Percentiles rank a stretch among this genome's conserved stretches.
phyloP scores from a whole-genome alignment of 64 coral and sea anemone genomes.

The Trachythela sp. region DNA sequence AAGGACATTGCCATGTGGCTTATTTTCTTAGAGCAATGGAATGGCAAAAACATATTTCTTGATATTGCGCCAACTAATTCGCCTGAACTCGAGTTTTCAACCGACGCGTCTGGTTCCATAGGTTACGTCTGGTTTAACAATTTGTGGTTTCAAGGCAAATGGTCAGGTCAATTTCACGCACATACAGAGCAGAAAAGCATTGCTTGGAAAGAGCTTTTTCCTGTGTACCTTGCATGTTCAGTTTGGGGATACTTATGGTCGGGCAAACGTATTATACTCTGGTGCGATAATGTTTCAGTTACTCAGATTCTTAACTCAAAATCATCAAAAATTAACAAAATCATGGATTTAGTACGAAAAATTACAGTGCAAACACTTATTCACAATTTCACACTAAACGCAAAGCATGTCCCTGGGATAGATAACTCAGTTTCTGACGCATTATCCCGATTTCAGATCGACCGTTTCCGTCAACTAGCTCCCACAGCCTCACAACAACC shows the following conservation, averaged over 20 bases:
- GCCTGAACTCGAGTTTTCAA: neutral
- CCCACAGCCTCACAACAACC: neutral
- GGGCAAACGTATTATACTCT: neutral
- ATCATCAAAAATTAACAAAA: neutral
- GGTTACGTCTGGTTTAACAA: neutral
- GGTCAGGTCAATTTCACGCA: neutral
- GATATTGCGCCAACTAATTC: neutral
- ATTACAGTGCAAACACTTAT: slow-evolving; percentile 11
- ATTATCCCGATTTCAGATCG: slow-evolving; percentile 36
- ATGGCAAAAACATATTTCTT: slow-evolving; percentile 8
- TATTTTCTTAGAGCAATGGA: neutral
- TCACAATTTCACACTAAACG: neutral
- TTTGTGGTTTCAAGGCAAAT: slow-evolving; percentile 28
- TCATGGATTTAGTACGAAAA: slow-evolving; percentile 6
- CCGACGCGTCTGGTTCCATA: slow-evolving; percentile 2
- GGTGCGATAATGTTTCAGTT: slow-evolving; percentile 6
- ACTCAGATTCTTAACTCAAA: neutral
- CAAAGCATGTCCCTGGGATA: neutral
- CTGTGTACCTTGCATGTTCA: neutral
- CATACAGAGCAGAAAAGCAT: neutral
- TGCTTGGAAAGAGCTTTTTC: slow-evolving; percentile 27
- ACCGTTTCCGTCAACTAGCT: neutral
- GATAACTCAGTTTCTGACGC: neutral
- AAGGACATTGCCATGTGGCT: neutral
- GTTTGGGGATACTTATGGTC: neutral